Conservation (phyloP, 2,797 vertebrate species). For the Cossypha polioptera region DNA sequence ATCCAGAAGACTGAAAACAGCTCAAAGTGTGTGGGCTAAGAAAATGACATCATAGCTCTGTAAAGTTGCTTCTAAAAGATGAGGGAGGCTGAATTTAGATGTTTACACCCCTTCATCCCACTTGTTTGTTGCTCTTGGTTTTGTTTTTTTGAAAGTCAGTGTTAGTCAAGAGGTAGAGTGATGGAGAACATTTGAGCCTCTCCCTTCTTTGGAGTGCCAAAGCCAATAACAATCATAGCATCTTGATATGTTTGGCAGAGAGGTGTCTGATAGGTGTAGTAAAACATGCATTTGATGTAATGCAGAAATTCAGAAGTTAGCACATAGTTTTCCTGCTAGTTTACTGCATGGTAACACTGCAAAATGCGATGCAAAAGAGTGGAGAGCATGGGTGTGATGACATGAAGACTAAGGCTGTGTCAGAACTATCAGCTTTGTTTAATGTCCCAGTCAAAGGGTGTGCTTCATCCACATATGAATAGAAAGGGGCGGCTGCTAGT, state of each 20-base stretch:
- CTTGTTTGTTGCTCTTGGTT: neutral
- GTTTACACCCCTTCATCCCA: neutral
- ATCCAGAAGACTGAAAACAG: neutral
- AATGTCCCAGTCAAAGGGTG: neutral
- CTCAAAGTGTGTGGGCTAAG: slow-evolving; percentile 8
- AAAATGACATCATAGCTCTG: neutral
- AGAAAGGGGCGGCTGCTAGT: neutral
- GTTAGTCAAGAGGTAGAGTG: neutral
- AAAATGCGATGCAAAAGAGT: neutral
- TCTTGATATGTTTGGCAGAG: neutral
- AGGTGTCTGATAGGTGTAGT: neutral
- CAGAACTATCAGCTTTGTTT: neutral
- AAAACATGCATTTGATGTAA: neutral
- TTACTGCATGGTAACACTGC: neutral
- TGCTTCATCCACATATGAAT: neutral
- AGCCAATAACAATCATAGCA: neutral
- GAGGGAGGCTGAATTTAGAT: slow-evolving; percentile 20
- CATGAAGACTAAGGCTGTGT: neutral
- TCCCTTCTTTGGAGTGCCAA: neutral
- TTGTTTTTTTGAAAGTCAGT: neutral
- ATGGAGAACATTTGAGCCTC: neutral
- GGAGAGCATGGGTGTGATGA: neutral
- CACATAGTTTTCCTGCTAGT: neutral
- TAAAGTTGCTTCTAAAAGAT: slow-evolving; percentile 25
- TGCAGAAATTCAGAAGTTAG: neutral